Conservation (phyloP, 2,797 vertebrate genomes). For the Thamnophis elegans region DNA sequence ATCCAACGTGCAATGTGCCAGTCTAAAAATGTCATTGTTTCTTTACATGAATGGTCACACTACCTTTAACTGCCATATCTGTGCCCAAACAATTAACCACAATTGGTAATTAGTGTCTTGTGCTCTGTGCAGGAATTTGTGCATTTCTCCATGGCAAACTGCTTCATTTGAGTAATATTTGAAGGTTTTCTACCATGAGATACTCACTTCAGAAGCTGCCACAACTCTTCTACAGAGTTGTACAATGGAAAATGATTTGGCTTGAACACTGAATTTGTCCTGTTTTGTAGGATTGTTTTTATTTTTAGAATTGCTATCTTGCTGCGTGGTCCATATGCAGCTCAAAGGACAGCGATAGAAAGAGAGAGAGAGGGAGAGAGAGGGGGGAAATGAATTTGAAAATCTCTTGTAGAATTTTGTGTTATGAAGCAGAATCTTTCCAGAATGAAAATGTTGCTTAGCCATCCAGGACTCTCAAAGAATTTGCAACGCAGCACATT, state of each 20-base stretch:
- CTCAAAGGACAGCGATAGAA: neutral
- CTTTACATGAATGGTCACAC: neutral
- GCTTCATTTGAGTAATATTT: neutral
- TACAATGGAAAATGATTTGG: neutral
- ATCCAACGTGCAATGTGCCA: neutral
- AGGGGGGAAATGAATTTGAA: neutral
- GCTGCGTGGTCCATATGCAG: neutral
- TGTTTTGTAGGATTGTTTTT: neutral
- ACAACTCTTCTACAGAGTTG: neutral
- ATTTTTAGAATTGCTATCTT: neutral
- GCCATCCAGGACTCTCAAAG: neutral
- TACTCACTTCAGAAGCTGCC: neutral
- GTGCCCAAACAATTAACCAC: neutral
- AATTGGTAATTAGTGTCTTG: neutral
- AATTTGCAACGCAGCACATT: slow-evolving; percentile 23
- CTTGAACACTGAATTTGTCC: neutral
- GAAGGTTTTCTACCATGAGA: neutral
- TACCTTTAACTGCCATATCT: neutral
- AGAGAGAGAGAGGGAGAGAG: neutral
- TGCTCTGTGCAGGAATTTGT: neutral
- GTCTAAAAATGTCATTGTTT: neutral
- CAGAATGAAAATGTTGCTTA: neutral
- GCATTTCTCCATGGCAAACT: neutral
- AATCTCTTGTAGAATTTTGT: neutral
- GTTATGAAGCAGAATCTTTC: neutral